Percentiles rank a stretch among this genome's conserved stretches.
Conservation (phyloP, 23 tunicate genomes). For the Pegea sp. region DNA sequence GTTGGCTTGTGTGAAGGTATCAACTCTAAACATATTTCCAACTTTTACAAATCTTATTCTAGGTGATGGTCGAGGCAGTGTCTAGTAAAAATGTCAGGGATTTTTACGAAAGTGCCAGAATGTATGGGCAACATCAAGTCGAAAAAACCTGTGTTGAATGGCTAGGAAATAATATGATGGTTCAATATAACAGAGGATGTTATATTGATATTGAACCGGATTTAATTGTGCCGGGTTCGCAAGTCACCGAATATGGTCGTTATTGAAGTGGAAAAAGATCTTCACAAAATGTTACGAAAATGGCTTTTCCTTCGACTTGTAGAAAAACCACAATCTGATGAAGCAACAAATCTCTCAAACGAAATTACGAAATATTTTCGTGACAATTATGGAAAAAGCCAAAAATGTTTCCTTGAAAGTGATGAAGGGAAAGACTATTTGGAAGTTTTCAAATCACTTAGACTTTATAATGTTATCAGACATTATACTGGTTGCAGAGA, state of each 20-base stretch:
- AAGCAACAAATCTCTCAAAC: not conserved
- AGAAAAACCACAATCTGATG: no score
- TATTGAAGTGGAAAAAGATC: constrained; percentile 91
- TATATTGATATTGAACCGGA: constrained; percentile 32
- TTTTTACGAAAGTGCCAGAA: constrained; percentile 36
- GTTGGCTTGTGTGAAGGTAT: constrained; percentile 70
- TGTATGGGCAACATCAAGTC: constrained; percentile 65
- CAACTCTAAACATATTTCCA: no score
- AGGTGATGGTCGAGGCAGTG: constrained; percentile 43
- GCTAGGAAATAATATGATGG: constrained; percentile 81
- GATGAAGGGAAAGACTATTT: constrained; percentile 17
- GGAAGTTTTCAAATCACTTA: constrained; percentile 28
- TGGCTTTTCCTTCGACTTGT: constrained; percentile 56
- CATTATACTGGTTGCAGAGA: constrained; percentile 62
- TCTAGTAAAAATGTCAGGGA: constrained; percentile 32
- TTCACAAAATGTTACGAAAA: constrained; percentile 62
- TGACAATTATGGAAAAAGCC: no score
- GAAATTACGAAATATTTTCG: no score
- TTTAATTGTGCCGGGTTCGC: constrained; percentile 24
- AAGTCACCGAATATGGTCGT: constrained; percentile 48
- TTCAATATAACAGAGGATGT: constrained; percentile 3
- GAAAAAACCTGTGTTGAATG: constrained; percentile 43
- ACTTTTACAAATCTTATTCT: no score
- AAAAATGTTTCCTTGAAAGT: no score
- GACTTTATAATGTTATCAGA: constrained; percentile 52